Conservation (phyloP, 2,888 invertebrate genomes). For the Trichogramma dendrolimi region DNA sequence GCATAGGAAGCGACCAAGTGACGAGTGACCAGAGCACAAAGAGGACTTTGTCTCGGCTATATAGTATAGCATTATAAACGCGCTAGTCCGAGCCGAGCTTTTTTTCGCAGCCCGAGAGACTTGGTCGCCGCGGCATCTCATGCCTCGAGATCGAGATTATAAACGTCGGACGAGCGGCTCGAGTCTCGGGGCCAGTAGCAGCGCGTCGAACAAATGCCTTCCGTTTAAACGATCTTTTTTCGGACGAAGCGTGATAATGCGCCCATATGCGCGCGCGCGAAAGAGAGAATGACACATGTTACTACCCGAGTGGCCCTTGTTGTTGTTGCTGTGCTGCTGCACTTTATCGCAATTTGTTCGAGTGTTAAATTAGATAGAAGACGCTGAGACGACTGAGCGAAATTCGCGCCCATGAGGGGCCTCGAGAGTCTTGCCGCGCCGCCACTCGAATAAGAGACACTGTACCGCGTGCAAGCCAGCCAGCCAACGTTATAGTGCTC, state of each 20-base stretch:
- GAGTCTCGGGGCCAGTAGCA: too few species aligned
- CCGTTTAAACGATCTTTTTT: too few species aligned
- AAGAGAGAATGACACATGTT: slow-evolving; percentile 38
- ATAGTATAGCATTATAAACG: too few species aligned
- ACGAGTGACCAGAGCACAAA: slow-evolving; percentile 35
- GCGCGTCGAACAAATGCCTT: too few species aligned
- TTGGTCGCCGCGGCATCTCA: too few species aligned
- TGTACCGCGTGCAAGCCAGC: slow-evolving; percentile 5
- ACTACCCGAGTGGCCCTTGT: background rate
- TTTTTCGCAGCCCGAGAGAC: too few species aligned
- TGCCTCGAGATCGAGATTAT: too few species aligned
- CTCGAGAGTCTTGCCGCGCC: slow-evolving; percentile 5
- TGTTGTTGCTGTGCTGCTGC: background rate
- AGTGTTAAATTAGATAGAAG: slow-evolving; percentile 23
- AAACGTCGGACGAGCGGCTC: too few species aligned
- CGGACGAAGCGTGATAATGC: background rate
- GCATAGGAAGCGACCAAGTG: background rate
- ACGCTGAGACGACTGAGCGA: slow-evolving; percentile 13
- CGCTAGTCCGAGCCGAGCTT: too few species aligned
- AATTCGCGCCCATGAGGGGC: background rate
- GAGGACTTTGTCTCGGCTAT: slow-evolving; percentile 41
- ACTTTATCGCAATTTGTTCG: slow-evolving; percentile 21
- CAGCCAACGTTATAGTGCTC: too few species aligned
- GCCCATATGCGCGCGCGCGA: slow-evolving; percentile 11
- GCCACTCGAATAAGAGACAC: slow-evolving; percentile 13